Evolutionary conservation across 2,113 vertebrate genomes (phyloP).

Genomic region (Centropus bengalensis): DNA sequence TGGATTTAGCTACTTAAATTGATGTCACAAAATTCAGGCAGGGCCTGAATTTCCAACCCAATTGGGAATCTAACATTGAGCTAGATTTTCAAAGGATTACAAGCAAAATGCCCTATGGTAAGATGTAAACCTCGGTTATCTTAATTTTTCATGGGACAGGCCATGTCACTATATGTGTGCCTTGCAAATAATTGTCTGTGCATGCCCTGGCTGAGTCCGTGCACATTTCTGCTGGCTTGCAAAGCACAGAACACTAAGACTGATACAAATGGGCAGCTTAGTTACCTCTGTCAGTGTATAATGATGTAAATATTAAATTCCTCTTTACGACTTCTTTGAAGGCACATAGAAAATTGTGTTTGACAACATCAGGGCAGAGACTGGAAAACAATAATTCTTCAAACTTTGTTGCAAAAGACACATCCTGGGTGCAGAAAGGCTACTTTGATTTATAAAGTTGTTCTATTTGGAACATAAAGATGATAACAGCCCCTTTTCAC

Average conservation of each 20-base stretch:
- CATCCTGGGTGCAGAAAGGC: background rate
- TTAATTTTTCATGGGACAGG: background rate
- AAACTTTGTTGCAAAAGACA: background rate
- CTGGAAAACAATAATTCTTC: background rate
- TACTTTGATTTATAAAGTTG: background rate
- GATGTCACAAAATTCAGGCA: background rate
- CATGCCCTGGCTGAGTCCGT: background rate
- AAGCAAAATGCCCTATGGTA: background rate
- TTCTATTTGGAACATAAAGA: background rate
- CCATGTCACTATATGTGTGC: accelerated
- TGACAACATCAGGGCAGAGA: background rate
- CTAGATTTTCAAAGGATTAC: too few species aligned
- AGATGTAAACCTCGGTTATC: too few species aligned
- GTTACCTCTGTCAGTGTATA: background rate
- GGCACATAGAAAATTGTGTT: background rate
- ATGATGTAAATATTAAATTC: background rate
- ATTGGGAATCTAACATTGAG: background rate
- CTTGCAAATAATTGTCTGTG: background rate
- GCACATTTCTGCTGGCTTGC: background rate
- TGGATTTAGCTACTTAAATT: background rate
- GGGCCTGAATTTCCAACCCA: background rate
- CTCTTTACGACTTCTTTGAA: background rate
- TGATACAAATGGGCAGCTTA: background rate
- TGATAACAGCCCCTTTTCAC: background rate
- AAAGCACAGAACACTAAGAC: background rate